Evolutionary conservation across 2,888 invertebrate species (phyloP).

Genomic region (Mesorhabditis spiculigera): DNA sequence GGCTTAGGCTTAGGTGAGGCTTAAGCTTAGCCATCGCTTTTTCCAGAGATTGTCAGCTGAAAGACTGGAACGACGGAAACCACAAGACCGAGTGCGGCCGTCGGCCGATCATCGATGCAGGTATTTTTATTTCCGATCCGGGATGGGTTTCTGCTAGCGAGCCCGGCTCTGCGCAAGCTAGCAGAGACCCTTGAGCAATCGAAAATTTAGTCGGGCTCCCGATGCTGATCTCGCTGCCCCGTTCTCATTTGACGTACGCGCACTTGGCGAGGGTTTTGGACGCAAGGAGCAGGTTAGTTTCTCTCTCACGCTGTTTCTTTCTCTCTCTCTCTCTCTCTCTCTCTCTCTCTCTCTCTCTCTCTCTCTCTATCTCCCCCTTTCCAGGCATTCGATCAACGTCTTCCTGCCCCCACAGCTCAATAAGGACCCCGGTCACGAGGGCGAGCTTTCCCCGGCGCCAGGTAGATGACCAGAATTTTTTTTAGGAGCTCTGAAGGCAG

Average conservation of each 20-base stretch:
- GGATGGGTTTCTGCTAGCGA: not conserved
- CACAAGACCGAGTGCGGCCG: slow-evolving; percentile 42
- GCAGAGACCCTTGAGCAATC: too few species aligned
- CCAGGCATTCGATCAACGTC: slow-evolving; percentile 61
- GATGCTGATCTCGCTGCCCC: slow-evolving; percentile 62
- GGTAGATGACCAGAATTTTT: too few species aligned
- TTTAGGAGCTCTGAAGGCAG: too few species aligned
- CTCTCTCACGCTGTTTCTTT: too few species aligned
- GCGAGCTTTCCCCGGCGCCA: too few species aligned
- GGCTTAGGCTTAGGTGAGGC: too few species aligned
- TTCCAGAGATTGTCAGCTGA: slow-evolving; percentile 60
- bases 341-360: slow-evolving; percentile 5
- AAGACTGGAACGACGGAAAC: slow-evolving; percentile 59
- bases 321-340: not conserved
- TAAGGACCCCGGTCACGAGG: too few species aligned
- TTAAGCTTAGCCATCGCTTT: not conserved
- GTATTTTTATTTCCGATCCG: not conserved
- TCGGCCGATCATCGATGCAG: slow-evolving; percentile 13
- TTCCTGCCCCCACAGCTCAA: slow-evolving; percentile 59
- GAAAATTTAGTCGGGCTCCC: slow-evolving; percentile 59
- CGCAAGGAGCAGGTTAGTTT: slow-evolving; percentile 57
- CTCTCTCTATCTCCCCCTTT: slow-evolving; percentile 5
- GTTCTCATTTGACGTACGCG: slow-evolving; percentile 61
- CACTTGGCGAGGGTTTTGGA: slow-evolving; percentile 60
- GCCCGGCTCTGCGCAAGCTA: too few species aligned